Evolutionary conservation across 2,797 vertebrate species (phyloP).

Genomic region (Meriones psammophilus): DNA sequence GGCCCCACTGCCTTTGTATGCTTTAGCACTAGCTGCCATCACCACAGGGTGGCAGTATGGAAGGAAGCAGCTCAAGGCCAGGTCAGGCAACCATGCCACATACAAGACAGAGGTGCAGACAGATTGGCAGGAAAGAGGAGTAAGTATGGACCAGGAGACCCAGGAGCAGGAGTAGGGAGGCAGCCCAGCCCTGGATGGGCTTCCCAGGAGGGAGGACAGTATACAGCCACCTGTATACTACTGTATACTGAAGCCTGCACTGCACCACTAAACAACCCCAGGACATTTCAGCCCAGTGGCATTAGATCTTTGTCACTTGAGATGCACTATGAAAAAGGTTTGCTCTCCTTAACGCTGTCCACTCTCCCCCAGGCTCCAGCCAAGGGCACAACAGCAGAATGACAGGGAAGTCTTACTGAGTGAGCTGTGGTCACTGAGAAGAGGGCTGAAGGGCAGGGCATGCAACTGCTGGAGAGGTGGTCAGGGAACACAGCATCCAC

Average conservation of each 20-base stretch:
- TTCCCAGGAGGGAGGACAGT: neutral
- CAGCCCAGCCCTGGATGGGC: neutral
- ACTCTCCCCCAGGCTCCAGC: neutral
- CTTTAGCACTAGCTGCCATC: neutral
- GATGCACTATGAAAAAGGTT: neutral
- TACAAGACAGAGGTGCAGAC: neutral
- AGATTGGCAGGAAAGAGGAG: slow-evolving; percentile 52
- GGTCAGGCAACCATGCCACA: neutral
- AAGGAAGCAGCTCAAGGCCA: slow-evolving; percentile 58
- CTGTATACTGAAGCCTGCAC: neutral
- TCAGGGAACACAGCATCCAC: neutral
- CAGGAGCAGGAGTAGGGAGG: neutral
- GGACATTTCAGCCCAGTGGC: neutral
- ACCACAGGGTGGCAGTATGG: slow-evolving; percentile 74
- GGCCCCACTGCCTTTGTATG: slow-evolving; percentile 82
- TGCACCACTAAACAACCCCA: neutral
- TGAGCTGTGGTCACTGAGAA: neutral
- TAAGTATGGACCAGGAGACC: neutral
- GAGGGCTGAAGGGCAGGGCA: neutral
- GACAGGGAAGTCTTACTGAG: neutral
- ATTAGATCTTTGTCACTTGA: neutral
- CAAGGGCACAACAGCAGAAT: neutral
- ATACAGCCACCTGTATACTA: too few species aligned
- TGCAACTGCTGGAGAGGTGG: neutral
- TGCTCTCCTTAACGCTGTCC: neutral